These are phyloP conservation scores for Simalia tracyae DNA, from an alignment of 2,797 vertebrate species.

Conservation along the genomic window DNA sequence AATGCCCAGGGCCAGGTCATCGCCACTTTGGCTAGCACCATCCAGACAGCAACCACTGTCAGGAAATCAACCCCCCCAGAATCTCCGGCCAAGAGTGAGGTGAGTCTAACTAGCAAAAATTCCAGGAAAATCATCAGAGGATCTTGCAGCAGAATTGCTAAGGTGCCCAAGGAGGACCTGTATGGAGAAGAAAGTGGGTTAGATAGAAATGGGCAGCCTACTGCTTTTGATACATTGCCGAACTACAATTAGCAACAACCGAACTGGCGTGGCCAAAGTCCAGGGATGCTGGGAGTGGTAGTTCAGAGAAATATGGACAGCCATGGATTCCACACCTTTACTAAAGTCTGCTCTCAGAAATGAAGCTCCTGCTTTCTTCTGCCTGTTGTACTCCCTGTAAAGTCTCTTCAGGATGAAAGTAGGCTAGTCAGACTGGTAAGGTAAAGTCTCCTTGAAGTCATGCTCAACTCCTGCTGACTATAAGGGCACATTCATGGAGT, in stretches of 20 bases:
- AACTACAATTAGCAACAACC: not conserved
- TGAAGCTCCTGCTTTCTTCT: not conserved
- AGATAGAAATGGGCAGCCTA: not conserved
- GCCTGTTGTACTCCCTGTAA: not conserved
- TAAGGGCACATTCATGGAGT: too few species aligned
- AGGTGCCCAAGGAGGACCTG: not conserved
- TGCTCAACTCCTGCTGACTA: too few species aligned
- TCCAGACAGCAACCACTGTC: constrained; percentile 73
- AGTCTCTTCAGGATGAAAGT: not conserved
- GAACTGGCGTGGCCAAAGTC: too few species aligned
- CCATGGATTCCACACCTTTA: too few species aligned
- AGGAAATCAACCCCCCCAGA: constrained; percentile 77
- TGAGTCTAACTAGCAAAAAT: constrained; percentile 45
- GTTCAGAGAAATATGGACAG: too few species aligned
- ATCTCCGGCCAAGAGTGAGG: constrained; percentile 71
- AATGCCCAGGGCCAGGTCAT: constrained; percentile 95
- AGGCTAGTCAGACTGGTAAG: too few species aligned
- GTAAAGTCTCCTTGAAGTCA: too few species aligned
- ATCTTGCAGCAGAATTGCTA: not conserved
- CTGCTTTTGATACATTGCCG: not conserved
- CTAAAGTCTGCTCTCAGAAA: not conserved
- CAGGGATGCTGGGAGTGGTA: too few species aligned
- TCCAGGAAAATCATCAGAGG: not conserved
- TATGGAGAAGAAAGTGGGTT: not conserved
- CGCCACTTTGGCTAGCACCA: constrained; percentile 83